Evolutionary conservation across 2,797 vertebrate genomes (phyloP).

Genomic region (Acridotheres tristis): DNA sequence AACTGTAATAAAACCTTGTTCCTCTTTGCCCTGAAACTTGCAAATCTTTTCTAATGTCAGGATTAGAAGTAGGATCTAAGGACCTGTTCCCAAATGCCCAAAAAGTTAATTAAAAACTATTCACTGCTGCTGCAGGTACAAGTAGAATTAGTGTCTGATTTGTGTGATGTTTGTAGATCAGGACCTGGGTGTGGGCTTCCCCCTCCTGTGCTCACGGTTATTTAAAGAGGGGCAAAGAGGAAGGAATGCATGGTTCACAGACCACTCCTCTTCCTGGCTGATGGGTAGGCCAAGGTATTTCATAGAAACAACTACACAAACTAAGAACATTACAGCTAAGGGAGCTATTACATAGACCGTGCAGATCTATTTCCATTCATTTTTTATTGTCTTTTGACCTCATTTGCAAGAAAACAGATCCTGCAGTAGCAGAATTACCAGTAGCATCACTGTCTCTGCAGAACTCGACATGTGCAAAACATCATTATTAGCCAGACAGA

Average conservation of each 20-base stretch:
- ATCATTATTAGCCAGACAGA: background rate
- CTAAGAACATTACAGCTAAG: background rate
- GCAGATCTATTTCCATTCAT: background rate
- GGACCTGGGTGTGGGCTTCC: background rate
- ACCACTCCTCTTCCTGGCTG: background rate
- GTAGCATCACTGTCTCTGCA: background rate
- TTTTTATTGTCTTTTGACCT: constrained; percentile 10
- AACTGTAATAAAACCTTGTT: background rate
- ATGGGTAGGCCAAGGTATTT: background rate
- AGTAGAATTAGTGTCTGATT: background rate
- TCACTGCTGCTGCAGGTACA: background rate
- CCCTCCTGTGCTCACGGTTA: background rate
- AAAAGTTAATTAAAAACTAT: background rate
- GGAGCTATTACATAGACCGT: background rate
- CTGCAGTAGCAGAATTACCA: background rate
- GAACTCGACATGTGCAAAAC: background rate
- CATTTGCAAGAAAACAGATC: background rate
- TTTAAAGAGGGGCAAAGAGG: background rate
- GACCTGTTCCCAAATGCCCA: background rate
- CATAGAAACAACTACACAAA: background rate
- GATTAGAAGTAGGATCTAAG: background rate
- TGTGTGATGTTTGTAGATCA: background rate
- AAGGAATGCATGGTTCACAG: background rate
- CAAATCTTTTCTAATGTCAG: background rate
- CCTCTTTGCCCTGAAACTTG: background rate